A percentile compares a stretch with the other conserved stretches of the same genome.
These are phyloP conservation scores for Tetranychus urticae DNA, from an alignment of 1,140 invertebrate genomes.

Conservation along the genomic window DNA sequence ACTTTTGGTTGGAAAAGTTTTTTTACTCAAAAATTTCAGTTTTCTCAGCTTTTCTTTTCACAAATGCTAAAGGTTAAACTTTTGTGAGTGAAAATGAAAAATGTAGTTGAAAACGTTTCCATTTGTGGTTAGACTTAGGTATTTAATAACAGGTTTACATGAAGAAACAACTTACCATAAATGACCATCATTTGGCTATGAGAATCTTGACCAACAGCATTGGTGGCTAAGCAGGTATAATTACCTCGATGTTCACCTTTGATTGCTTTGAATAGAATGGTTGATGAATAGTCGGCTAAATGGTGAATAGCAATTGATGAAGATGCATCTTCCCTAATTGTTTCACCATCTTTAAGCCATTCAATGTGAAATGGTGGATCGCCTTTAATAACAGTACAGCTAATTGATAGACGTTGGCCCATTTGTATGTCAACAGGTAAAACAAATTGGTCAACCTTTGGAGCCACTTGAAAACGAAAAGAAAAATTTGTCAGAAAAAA, in stretches of 20 bases:
- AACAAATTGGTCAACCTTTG: slow-evolving; percentile 20
- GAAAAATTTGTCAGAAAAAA: too few relatives aligned
- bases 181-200: slow-evolving; percentile 37
- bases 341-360: slow-evolving; percentile 1
- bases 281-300: slow-evolving; percentile 13
- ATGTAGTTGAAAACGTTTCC: too few relatives aligned
- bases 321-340: neutral
- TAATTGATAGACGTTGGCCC: slow-evolving; percentile 54
- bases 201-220: slow-evolving; percentile 32
- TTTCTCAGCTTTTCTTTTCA: too few relatives aligned
- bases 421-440: slow-evolving; percentile 43
- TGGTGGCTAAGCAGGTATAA: slow-evolving; percentile 36
- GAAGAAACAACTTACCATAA: slow-evolving; percentile 32
- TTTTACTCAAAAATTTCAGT: too few relatives aligned
- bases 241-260: slow-evolving; percentile 30
- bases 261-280: slow-evolving; percentile 14
- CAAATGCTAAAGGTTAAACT: too few relatives aligned
- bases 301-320: slow-evolving; percentile 4
- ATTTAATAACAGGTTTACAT: slow-evolving; percentile 1
- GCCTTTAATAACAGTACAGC: slow-evolving; percentile 56
- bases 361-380: slow-evolving; percentile 20
- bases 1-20: too few relatives aligned
- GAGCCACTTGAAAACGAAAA: slow-evolving; percentile 10
- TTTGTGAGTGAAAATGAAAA: too few relatives aligned
- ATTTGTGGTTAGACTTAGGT: too few relatives aligned